Conservation (phyloP, 2,113 vertebrate species). For the Rallus limicola region DNA sequence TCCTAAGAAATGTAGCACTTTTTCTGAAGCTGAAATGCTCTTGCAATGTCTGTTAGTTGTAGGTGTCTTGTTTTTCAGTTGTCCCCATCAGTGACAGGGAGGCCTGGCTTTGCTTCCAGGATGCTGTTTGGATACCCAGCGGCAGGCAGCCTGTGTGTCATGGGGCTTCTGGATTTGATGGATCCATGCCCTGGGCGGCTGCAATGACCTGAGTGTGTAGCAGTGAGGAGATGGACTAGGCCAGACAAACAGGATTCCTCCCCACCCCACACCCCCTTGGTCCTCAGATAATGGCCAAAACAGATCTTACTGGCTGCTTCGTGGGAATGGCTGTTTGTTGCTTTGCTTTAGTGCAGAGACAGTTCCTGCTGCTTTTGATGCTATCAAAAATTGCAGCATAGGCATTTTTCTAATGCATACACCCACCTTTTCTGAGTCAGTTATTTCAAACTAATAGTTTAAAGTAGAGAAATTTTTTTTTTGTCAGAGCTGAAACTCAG, state of each 20-base stretch:
- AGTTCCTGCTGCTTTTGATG: background rate
- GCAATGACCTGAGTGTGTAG: accelerated
- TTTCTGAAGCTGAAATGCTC: background rate
- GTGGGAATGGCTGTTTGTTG: background rate
- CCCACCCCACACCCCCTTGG: background rate
- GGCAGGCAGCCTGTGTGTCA: accelerated
- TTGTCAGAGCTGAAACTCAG: background rate
- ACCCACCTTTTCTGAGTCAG: background rate
- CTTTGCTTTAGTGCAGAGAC: background rate
- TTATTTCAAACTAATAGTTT: background rate
- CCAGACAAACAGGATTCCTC: background rate
- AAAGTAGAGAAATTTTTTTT: background rate
- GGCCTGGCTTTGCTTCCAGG: background rate
- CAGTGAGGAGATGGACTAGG: accelerated
- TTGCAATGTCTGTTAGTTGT: accelerated
- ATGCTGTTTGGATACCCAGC: background rate
- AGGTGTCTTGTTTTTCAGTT: accelerated
- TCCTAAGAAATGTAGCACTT: background rate
- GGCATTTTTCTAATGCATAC: background rate
- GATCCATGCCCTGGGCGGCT: background rate
- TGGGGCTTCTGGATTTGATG: background rate
- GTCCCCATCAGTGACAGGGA: accelerated
- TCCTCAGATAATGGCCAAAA: background rate
- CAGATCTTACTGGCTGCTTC: background rate
- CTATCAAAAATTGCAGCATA: background rate